Conservation (phyloP, 2,113 vertebrate genomes). For the Rhea pennata region DNA sequence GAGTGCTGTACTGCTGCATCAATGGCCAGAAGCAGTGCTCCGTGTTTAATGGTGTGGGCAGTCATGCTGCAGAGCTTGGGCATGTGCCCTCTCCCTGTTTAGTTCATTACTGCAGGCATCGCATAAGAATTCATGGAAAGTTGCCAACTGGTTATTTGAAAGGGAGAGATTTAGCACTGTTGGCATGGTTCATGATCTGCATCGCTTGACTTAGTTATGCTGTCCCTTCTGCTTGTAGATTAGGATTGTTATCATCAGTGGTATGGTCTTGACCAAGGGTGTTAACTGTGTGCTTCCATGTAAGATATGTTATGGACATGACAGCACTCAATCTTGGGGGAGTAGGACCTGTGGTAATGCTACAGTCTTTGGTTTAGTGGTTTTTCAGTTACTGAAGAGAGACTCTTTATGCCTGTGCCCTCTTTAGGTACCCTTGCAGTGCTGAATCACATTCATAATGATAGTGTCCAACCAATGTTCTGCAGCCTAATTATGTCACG, state of each 20-base stretch:
- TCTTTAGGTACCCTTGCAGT: fast-evolving
- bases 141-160: not conserved
- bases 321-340: not conserved
- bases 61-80: not conserved
- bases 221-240: not conserved
- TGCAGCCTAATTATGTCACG: not conserved
- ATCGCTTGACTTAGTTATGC: not conserved
- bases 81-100: not conserved
- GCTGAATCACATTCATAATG: not conserved
- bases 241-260: not conserved
- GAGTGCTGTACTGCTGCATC: not conserved
- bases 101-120: not conserved
- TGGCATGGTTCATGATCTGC: not conserved
- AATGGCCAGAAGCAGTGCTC: not conserved
- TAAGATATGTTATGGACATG: not conserved
- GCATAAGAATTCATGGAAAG: not conserved
- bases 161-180: not conserved
- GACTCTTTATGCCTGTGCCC: not conserved
- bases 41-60: no score
- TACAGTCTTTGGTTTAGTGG: not conserved
- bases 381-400: not conserved
- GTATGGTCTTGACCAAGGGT: not conserved
- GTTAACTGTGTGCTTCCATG: not conserved
- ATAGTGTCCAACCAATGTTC: not conserved
- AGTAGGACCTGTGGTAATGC: not conserved